These are phyloP conservation scores for Callithrix jacchus DNA, from an alignment of 2,113 vertebrate genomes.

Conservation along the genomic window DNA sequence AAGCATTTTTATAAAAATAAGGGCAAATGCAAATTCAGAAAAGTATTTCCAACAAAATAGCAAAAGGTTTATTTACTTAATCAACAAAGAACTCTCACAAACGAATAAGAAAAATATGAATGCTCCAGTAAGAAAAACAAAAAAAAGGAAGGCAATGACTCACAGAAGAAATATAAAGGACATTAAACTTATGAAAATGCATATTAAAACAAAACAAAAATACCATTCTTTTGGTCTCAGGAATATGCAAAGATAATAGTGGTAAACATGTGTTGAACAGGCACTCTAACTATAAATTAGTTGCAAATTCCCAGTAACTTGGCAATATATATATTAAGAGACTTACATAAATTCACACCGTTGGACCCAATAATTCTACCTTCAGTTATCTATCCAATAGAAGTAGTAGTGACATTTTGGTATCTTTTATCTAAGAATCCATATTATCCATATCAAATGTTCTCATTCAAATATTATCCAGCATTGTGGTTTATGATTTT, in stretches of 20 bases:
- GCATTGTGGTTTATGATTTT: background rate
- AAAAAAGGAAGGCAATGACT: background rate
- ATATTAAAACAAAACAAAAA: conserved; percentile 36
- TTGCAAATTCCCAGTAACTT: background rate
- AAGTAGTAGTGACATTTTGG: conserved; percentile 91
- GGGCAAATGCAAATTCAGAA: background rate
- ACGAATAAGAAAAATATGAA: background rate
- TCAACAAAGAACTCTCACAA: background rate
- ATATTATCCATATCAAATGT: conserved; percentile 81
- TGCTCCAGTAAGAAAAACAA: background rate
- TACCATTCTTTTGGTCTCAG: background rate
- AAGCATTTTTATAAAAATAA: background rate
- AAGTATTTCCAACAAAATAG: background rate
- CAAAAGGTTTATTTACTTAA: background rate
- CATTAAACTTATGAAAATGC: background rate
- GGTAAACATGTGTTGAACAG: background rate
- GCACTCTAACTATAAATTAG: background rate
- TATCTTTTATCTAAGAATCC: conserved; percentile 92
- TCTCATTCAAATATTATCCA: conserved; percentile 67
- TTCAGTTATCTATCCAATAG: background rate
- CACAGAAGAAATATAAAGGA: background rate
- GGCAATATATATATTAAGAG: background rate
- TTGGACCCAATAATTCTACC: background rate
- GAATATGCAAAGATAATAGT: conserved; percentile 18
- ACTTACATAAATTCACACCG: background rate